Conservation (phyloP, 2,113 vertebrate genomes). For the Lonchura striata region DNA sequence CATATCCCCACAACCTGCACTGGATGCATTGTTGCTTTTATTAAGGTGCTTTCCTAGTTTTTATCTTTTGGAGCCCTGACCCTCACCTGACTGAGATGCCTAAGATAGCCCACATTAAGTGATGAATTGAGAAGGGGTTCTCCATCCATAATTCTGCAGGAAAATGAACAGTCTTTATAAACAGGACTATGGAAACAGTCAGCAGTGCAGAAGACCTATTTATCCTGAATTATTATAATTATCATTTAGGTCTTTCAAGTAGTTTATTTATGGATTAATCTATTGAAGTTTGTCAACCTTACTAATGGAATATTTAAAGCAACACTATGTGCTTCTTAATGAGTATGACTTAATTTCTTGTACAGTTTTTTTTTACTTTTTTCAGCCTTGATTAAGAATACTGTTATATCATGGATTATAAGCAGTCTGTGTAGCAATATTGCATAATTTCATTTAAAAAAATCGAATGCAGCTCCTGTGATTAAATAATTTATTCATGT, state of each 20-base stretch:
- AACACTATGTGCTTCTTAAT: neutral
- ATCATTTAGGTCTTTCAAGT: neutral
- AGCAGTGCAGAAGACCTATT: neutral
- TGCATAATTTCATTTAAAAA: neutral
- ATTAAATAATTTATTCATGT: neutral
- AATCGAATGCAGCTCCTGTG: neutral
- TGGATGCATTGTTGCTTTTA: neutral
- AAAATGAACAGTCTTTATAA: neutral
- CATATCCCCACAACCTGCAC: neutral
- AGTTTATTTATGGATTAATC: neutral
- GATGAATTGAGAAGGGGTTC: neutral
- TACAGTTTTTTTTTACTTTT: neutral
- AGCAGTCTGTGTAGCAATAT: neutral
- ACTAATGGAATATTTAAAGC: neutral
- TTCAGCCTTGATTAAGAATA: neutral
- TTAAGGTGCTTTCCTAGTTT: neutral
- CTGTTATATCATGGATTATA: neutral
- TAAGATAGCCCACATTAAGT: neutral
- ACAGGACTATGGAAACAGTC: neutral
- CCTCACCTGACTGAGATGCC: neutral
- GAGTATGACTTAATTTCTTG: neutral
- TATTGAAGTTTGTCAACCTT: neutral
- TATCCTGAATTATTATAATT: neutral
- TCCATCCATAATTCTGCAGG: neutral
- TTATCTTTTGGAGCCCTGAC: neutral